phyloP scores from a whole-genome alignment of 2,113 vertebrate genomes.

The Lathamus discolor region DNA sequence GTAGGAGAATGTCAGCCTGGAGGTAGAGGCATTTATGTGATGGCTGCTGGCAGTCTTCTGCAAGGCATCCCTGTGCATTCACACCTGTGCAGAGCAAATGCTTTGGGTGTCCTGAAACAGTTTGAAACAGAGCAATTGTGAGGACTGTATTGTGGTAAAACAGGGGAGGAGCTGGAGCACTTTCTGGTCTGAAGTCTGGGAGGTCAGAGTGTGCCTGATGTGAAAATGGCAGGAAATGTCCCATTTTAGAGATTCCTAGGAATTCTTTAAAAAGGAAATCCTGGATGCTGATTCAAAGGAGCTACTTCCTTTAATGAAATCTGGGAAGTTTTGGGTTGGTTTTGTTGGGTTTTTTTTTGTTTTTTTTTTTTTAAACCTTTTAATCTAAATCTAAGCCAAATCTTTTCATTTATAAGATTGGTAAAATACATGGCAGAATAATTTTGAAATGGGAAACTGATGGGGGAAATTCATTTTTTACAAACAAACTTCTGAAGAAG shows the following conservation, averaged over 20 bases:
- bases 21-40: neutral
- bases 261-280: neutral
- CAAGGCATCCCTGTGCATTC: too few relatives aligned
- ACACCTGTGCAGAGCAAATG: neutral
- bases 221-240: neutral
- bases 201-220: neutral
- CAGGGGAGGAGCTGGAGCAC: neutral
- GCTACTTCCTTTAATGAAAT: neutral
- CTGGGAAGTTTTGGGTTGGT: neutral
- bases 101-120: neutral
- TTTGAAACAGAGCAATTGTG: neutral
- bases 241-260: neutral
- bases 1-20: fast-evolving
- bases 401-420: neutral
- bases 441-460: neutral
- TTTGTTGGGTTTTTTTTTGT: too few relatives aligned
- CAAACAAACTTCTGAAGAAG: neutral
- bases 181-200: neutral
- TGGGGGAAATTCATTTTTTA: neutral
- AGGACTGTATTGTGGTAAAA: neutral
- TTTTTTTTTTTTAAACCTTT: neutral
- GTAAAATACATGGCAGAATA: neutral
- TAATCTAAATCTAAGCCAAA: neutral
- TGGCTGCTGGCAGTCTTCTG: neutral
- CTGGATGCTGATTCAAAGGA: neutral